Evolutionary conservation across 2,888 invertebrate species (phyloP).

Genomic region (Xanthia togata): DNA sequence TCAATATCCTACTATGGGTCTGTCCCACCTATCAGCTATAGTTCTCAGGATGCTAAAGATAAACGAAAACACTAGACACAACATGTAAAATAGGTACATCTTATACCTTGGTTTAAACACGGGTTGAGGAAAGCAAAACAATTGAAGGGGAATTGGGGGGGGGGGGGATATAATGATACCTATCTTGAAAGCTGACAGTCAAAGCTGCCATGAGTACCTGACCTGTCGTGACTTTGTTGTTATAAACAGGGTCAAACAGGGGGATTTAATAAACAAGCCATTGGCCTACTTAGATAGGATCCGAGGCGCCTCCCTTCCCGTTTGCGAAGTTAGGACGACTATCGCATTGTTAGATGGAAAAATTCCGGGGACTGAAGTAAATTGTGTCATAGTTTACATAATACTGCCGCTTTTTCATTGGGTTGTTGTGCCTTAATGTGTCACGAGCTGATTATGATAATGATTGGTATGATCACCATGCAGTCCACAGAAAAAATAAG

Average conservation of each 20-base stretch:
- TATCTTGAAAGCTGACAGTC: conserved; percentile 42
- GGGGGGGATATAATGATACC: conserved; percentile 12
- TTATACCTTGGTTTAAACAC: background rate
- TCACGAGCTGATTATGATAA: background rate
- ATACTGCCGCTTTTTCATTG: background rate
- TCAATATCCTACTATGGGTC: no score
- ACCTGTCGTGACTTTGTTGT: conserved; percentile 62
- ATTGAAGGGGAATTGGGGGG: no score
- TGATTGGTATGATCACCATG: background rate
- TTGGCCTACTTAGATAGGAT: conserved; percentile 78
- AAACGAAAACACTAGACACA: background rate
- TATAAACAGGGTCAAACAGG: conserved; percentile 71
- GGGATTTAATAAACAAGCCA: conserved; percentile 75
- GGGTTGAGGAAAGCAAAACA: conserved; percentile 6
- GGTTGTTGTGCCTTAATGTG: background rate
- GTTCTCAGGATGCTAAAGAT: no score
- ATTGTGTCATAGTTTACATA: background rate
- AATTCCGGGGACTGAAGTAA: background rate
- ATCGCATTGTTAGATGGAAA: conserved; percentile 42
- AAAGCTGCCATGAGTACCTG: conserved; percentile 43
- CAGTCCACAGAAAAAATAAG: background rate
- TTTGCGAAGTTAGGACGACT: conserved; percentile 59
- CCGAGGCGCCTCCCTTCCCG: conserved; percentile 72
- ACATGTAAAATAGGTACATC: background rate
- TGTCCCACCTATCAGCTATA: no score